Conservation (phyloP, 1,140 invertebrate genomes). For the Apis laboriosa region DNA sequence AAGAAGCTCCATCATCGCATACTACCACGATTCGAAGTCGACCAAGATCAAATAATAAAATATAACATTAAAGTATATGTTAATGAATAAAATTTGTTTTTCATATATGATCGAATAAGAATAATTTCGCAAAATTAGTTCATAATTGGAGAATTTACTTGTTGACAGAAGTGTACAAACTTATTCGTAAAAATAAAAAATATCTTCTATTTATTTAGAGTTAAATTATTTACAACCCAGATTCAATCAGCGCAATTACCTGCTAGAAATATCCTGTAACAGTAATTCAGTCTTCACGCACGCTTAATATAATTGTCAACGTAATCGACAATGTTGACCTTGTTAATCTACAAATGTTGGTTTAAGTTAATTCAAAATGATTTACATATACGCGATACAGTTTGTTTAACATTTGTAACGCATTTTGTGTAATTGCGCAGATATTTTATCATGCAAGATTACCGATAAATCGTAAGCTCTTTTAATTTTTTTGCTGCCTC, state of each 20-base stretch:
- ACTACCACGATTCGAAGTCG: slow-evolving; percentile 28
- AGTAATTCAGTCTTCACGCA: slow-evolving; percentile 48
- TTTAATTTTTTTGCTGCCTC: background rate
- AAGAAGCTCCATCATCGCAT: background rate
- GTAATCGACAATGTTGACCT: slow-evolving; percentile 30
- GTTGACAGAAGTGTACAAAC: slow-evolving; percentile 73
- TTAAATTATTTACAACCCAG: slow-evolving; percentile 57
- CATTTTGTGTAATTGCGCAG: slow-evolving; percentile 29
- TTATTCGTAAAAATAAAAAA: slow-evolving; percentile 73
- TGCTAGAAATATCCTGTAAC: slow-evolving; percentile 53
- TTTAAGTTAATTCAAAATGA: slow-evolving; percentile 47
- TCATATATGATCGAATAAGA: slow-evolving; percentile 27
- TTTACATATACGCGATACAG: slow-evolving; percentile 38
- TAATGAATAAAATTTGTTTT: slow-evolving; percentile 12
- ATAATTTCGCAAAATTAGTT: slow-evolving; percentile 43
- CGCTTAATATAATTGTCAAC: slow-evolving; percentile 44
- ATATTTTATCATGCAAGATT: slow-evolving; percentile 25
- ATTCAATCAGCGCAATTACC: slow-evolving; percentile 46
- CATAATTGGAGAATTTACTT: slow-evolving; percentile 67
- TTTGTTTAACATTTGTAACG: slow-evolving; percentile 33
- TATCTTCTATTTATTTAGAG: slow-evolving; percentile 67
- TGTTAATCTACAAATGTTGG: slow-evolving; percentile 34
- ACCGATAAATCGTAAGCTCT: slow-evolving; percentile 31
- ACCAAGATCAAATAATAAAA: slow-evolving; percentile 15
- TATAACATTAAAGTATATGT: slow-evolving; percentile 1